Evolutionary conservation across 2,888 invertebrate species (phyloP), one percentile per base, ranked within the genome.

Genomic region (Orgyia antiqua): DNA sequence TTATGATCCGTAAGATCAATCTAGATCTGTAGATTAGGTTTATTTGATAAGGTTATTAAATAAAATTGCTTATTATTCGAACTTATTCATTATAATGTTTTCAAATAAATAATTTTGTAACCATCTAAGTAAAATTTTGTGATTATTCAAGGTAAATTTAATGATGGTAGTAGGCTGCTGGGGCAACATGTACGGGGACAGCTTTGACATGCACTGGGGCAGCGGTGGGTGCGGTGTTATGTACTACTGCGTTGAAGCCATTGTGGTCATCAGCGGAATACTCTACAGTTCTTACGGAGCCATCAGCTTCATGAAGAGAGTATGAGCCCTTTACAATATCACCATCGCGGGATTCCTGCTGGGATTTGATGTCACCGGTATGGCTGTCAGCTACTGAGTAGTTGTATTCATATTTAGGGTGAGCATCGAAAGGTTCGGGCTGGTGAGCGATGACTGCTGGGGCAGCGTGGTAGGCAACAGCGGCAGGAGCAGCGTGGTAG

Each of bases 321-420:
- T 87, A 84, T 7, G 77, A 72, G 41, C 87, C 87, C 58, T 86
- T 79, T 29, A 87, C 86, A 2, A 71, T 71, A 51, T 87, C 87
- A 29, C 87, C 87, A 36, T 87, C 87, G 37, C 78, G 72, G 42
- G 57, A 46, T 49, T 88, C 23, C 7, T 23, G 23, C 7, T 23
- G 23, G 5, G 23, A 23, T 6, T 23, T 23, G 23, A n/a, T 23
- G 23, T 23, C 23, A 10, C 23, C 23, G 10, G 23, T 23, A 10
- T 23, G 23, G 23, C 23, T 10, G 10, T 88, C 88, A 48, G 80
- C 71, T 4, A 88, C 86, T 27, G 83, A 80, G 65, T 88, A 88
- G 35, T 66, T 71, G 71, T 73, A 87, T 50, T 79, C 74, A 59
- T 76, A 77, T 50, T 73, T 67, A 33, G 76, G 74, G 63, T 47